Base-by-base conservation (phyloP, 2,797 vertebrate species). In the Pipistrellus pygmaeus region DNA sequence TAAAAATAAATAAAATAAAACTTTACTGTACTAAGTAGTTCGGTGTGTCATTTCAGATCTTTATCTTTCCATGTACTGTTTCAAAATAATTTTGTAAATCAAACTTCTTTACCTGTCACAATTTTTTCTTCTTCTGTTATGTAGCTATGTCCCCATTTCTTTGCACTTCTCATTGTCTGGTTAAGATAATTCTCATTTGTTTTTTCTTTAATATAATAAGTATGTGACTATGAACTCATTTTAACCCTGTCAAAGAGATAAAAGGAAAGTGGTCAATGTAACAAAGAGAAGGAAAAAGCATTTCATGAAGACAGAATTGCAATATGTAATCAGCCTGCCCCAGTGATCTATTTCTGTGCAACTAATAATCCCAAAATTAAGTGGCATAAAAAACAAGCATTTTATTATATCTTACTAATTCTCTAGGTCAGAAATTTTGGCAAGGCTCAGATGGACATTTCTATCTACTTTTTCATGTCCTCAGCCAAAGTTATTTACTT, bases 401-500 rank as follows among this genome's bases (percentile, higher is more conserved):
- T 88, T 51, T 69, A 66, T 41, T 87, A 62, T 41, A 55, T 41
- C 7, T 69, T 23, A 46, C 4, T 44, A 18, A 55, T 72, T 86
- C 3, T 25, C 53, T 64, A 80, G 44, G 44, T 46, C 5, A 23
- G 9, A 8, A 69, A 69, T 85, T 75, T 25, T 75, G 15, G 27
- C 14, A 90, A 90, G 77, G 5, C 8, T 12, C 6, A 82, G 7
- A 14, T 75, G 15, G 9, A 62, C 27, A 72, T 23, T 15, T 75
- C 64, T 78, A 48, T 94, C n/a, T 92, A 5, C 3, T 53, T 27
- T 94, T 71, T 84, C 7, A 68, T 69, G 23, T 14, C 18, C 68
- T 81, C 32, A 60, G 53, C 21, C 9, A 46, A 93, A 83, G 38
- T 86, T 81, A 93, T 69, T 86, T 30, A 55, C 21, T 93, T 69